A percentile compares a stretch with the other conserved stretches of the same genome.
phyloP scores from a whole-genome alignment of 2,797 vertebrate species.

The Sternotherus odoratus region DNA sequence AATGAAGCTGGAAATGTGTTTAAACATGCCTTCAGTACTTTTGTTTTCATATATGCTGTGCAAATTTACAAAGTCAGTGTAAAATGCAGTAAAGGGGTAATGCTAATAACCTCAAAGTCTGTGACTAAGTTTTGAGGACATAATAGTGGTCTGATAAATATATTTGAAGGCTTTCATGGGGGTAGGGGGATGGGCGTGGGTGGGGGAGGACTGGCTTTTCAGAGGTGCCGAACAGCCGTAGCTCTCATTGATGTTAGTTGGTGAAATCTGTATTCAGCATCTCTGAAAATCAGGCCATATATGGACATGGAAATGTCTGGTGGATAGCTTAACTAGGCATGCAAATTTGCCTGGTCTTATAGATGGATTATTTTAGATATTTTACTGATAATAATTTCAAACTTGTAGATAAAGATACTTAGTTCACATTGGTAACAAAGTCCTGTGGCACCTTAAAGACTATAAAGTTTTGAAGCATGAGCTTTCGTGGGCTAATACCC shows the following conservation, averaged over 20 bases:
- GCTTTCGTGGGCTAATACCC: too few relatives aligned
- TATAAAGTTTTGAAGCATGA: too few relatives aligned
- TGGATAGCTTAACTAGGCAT: not conserved
- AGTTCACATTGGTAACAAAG: not conserved
- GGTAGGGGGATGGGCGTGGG: too few relatives aligned
- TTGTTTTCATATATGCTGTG: not conserved
- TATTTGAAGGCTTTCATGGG: not conserved
- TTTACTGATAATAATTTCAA: not conserved
- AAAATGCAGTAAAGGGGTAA: not conserved
- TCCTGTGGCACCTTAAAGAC: too few relatives aligned
- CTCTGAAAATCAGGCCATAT: not conserved
- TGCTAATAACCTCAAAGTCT: not conserved
- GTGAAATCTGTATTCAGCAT: not conserved
- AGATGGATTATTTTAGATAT: not conserved
- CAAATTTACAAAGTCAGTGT: not conserved
- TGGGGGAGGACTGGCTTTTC: too few relatives aligned
- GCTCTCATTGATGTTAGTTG: not conserved
- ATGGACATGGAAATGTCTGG: not conserved
- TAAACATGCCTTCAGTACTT: not conserved
- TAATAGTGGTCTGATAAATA: not conserved
- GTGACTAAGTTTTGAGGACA: not conserved
- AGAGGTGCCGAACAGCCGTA: accelerated
- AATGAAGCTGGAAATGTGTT: not conserved
- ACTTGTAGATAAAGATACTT: not conserved
- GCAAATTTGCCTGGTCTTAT: not conserved